Evolutionary conservation across 2,888 invertebrate genomes (phyloP), one percentile per base, ranked within the genome.

Genomic region (Pecten maximus): DNA sequence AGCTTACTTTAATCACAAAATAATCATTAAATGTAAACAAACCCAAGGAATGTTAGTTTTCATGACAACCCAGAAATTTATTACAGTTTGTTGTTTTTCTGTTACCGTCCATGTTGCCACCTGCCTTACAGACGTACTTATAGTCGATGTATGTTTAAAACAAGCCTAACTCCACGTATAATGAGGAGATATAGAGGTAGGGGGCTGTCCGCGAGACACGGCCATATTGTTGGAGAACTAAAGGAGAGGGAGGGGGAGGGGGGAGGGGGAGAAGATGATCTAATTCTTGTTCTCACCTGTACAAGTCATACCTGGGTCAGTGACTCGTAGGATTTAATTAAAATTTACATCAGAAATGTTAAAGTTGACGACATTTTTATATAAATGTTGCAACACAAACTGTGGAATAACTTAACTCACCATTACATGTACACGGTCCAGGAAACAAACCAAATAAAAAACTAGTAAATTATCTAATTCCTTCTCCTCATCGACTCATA

Each of bases 1-100:
- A 74, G 74, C 74, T 74, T 74, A 35, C 74, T 74, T 74, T 35
- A 74, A 74, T 74, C 74, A 74, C 74, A 74, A 74, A 74, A 74
- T 74, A 74, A 74, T 74, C 74, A 74, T 74, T 74, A 74, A 74
- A 74, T 28, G 74, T 74, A 74, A 74, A 74, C 35, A 74, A 74
- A 74, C 74, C 74, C 74, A 28, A 28, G 74, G 74, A 74, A 74
- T 74, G 74, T 23, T 74, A 28, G 74, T 74, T 74, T 74, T 74
- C 74, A 74, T 74, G 74, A 74, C 74, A 74, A 74, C 74, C 74
- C 19, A 74, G 74, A 28, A 74, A 28, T 74, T 74, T 74, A 74
- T 74, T 28, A 74, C 28, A 35, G 74, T 74, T 74, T 74, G 74
- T 74, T 74, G 74, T 74, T 74, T 74, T 74, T 74, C 74, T 74